Base-by-base conservation (phyloP, 2,888 invertebrate genomes). In the Dicranocentrus wangi region DNA sequence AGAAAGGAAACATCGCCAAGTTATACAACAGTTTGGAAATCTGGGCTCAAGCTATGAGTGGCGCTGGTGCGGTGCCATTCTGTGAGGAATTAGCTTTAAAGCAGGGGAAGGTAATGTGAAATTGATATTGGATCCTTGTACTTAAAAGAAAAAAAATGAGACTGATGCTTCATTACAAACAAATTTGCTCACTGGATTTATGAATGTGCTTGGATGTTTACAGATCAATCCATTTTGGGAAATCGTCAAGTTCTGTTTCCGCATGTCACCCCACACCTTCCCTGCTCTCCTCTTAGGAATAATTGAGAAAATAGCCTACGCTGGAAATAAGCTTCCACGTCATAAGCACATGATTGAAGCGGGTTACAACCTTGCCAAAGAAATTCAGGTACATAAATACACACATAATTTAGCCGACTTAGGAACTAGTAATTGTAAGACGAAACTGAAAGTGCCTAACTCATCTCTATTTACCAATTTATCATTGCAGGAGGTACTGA, bases 181-280 rank as follows among this genome's bases (percentile, higher is more conserved):
- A n/a, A n/a, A n/a, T n/a, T n/a, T n/a, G n/a, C n/a, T n/a, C n/a
- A n/a, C n/a, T n/a, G n/a, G n/a, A n/a, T n/a, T n/a, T n/a, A n/a
- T n/a, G n/a, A n/a, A n/a, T n/a, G n/a, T n/a, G n/a, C n/a, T n/a
- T n/a, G n/a, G n/a, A n/a, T n/a, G 43, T 53, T 13, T 25, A 42
- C 47, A 85, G 85, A 73, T 86, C 10, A 86, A 86, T 81, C 86
- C 86, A 39, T 84, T 92, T 89, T 90, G 91, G 0, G 93, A 93
- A 88, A 89, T 94, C 0, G 87, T 94, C 0, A 93, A 93, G 87
- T 93, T 91, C 86, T 71, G 92, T 19, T 88, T 91, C 1, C 91
- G 92, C n/a, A 87, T 90, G 73, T 94, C 94, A 0, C 89, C 92
- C 7, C 92, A 93, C 87, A 93, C 92, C n/a, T 89, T 93, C 21